phyloP scores from a whole-genome alignment of 2,797 vertebrate genomes.

The Lagocephalus sceleratus region DNA sequence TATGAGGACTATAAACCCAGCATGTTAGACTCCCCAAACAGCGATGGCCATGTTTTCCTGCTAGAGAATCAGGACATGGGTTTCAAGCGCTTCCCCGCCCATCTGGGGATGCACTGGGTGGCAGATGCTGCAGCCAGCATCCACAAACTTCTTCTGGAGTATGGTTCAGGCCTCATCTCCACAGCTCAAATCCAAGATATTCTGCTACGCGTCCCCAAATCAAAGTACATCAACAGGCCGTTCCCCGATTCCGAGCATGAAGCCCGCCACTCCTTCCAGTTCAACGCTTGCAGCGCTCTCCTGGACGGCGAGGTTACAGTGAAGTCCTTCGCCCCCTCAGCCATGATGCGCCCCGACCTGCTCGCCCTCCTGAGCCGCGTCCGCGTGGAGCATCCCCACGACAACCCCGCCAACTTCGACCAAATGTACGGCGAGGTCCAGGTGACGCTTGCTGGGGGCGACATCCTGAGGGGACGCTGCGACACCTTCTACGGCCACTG shows the following conservation, averaged over 20 bases:
- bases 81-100: constrained; percentile 87
- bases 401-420: constrained; percentile 88
- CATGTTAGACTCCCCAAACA: constrained; percentile 49
- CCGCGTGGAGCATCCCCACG: constrained; percentile 81
- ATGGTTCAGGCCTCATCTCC: constrained; percentile 54
- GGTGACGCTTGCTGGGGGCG: constrained; percentile 77
- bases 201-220: constrained; percentile 80
- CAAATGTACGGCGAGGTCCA: constrained; percentile 85
- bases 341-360: constrained; percentile 75
- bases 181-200: constrained; percentile 76
- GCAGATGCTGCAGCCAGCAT: constrained; percentile 80
- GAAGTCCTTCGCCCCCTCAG: constrained; percentile 73
- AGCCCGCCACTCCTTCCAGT: constrained; percentile 90
- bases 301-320: constrained; percentile 82
- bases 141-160: constrained; percentile 71
- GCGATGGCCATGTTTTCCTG: constrained; percentile 73
- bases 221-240: constrained; percentile 88
- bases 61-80: constrained; percentile 85
- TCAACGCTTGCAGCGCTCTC: constrained; percentile 83
- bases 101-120: constrained; percentile 89
- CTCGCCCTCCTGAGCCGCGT: constrained; percentile 78
- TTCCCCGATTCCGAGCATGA: constrained; percentile 86
- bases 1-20: constrained; percentile 80
- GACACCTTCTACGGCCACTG: constrained; percentile 91
- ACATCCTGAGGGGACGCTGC: constrained; percentile 78